Conservation (phyloP, 2,888 invertebrate species). For the Linyphia triangularis region DNA sequence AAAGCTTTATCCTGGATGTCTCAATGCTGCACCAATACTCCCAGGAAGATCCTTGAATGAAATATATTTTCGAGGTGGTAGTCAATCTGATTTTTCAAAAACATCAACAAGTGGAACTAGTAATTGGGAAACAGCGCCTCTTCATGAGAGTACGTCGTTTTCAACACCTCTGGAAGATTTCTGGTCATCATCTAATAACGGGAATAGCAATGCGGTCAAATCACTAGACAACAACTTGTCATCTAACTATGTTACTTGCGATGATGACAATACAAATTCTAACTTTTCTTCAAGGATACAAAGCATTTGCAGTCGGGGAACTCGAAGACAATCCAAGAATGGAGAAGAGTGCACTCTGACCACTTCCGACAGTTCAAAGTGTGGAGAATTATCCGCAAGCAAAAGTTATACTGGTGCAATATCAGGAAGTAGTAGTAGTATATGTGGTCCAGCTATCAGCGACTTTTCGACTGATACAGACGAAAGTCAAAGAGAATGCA, state of each 20-base stretch:
- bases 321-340: neutral
- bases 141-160: constrained; percentile 69
- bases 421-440: constrained; percentile 53
- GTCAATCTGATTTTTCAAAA: constrained; percentile 60
- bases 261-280: constrained; percentile 11
- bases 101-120: constrained; percentile 51
- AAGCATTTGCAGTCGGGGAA: neutral
- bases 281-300: constrained; percentile 1
- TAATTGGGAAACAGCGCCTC: constrained; percentile 63
- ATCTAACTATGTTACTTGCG: constrained; percentile 57
- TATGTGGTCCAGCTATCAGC: constrained; percentile 59
- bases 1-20: constrained; percentile 11
- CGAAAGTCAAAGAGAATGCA: constrained; percentile 14
- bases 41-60: constrained; percentile 54
- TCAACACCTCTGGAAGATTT: constrained; percentile 66
- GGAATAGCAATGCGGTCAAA: constrained; percentile 5
- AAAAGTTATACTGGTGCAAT: constrained; percentile 25
- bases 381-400: neutral
- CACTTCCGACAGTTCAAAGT: constrained; percentile 33
- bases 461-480: constrained; percentile 40
- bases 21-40: neutral
- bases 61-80: constrained; percentile 12
- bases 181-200: constrained; percentile 63
- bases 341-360: neutral
- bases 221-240: constrained; percentile 21